phyloP scores from a whole-genome alignment of 2,888 invertebrate genomes.

The Caenorhabditis wallacei region DNA sequence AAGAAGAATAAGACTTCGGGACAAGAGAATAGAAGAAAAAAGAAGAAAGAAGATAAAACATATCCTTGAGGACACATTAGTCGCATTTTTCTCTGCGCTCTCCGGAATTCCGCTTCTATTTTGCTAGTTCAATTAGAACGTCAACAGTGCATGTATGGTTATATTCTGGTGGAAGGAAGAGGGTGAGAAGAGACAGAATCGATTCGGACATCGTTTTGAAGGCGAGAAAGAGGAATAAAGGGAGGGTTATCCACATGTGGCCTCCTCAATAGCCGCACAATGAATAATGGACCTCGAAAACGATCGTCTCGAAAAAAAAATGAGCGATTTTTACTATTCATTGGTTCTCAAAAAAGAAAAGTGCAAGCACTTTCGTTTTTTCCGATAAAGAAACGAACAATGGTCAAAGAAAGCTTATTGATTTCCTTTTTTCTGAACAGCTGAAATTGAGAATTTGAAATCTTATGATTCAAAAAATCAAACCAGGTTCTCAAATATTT shows the following conservation, averaged over 20 bases:
- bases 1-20: constrained; percentile 22
- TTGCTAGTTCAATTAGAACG: constrained; percentile 36
- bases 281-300: constrained; percentile 53
- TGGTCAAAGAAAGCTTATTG: not conserved
- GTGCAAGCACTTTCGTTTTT: constrained; percentile 29
- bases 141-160: constrained; percentile 64
- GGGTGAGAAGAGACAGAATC: constrained; percentile 56
- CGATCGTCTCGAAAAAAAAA: constrained; percentile 42
- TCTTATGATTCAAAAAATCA: not conserved
- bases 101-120: constrained; percentile 4
- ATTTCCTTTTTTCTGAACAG: not conserved
- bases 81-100: constrained; percentile 48
- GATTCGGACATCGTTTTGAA: constrained; percentile 39
- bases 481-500: too few species aligned
- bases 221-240: constrained; percentile 8
- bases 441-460: not conserved
- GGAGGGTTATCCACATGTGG: constrained; percentile 43
- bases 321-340: constrained; percentile 34
- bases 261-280: constrained; percentile 27
- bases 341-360: constrained; percentile 15
- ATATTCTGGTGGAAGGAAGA: constrained; percentile 28
- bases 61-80: constrained; percentile 62
- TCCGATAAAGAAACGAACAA: constrained; percentile 5
- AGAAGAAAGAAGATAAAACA: constrained; percentile 58
- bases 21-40: constrained; percentile 27